phyloP scores from a whole-genome alignment of 1,140 invertebrate genomes.

The Drosophila simulans region DNA sequence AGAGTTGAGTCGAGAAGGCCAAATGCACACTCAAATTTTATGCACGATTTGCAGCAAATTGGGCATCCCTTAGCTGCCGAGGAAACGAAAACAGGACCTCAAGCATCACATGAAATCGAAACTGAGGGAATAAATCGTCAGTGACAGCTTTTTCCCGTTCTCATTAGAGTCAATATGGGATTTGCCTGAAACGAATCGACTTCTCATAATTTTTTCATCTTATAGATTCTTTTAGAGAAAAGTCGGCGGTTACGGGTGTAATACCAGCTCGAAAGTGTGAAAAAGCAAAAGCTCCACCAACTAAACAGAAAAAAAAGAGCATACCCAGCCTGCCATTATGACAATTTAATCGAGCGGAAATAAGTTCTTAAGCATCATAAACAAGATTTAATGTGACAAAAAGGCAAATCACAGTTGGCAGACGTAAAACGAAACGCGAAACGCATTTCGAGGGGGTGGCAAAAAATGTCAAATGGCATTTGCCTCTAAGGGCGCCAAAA shows the following conservation, averaged over 20 bases:
- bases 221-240: no score
- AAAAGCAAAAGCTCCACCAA: background rate
- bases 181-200: conserved; percentile 15
- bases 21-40: conserved; percentile 62
- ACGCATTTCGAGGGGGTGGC: conserved; percentile 32
- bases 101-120: background rate
- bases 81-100: conserved; percentile 32
- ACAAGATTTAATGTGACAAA: conserved; percentile 82
- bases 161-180: conserved; percentile 61
- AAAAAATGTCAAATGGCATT: conserved; percentile 76
- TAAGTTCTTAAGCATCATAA: conserved; percentile 78
- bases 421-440: conserved; percentile 11
- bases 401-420: conserved; percentile 72
- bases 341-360: conserved; percentile 79
- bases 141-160: conserved; percentile 22
- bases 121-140: background rate
- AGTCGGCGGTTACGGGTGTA: no score
- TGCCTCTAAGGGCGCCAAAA: conserved; percentile 61
- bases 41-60: conserved; percentile 62
- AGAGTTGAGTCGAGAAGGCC: no score
- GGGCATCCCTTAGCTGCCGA: conserved; percentile 29
- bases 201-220: no score
- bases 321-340: conserved; percentile 59
- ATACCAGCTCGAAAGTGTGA: conserved; percentile 3
- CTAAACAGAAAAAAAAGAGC: conserved; percentile 3